These are phyloP conservation scores for Hypsopygia costalis DNA, from an alignment of 2,888 invertebrate species.

Conservation along the genomic window DNA sequence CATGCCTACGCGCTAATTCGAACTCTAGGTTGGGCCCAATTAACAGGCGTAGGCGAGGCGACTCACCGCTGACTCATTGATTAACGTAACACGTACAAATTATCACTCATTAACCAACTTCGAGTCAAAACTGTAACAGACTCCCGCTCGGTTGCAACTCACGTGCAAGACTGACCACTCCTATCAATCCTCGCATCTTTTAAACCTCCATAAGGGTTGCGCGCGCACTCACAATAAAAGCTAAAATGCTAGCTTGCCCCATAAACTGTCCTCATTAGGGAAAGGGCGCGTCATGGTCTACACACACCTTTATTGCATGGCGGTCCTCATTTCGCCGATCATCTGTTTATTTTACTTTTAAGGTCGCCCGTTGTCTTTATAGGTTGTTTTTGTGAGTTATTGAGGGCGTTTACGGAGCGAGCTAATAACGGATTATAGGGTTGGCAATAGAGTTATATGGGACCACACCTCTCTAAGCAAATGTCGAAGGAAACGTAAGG, in stretches of 20 bases:
- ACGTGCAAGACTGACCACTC: constrained; percentile 53
- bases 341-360: constrained; percentile 72
- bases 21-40: constrained; percentile 64
- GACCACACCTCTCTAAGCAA: constrained; percentile 59
- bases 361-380: constrained; percentile 68
- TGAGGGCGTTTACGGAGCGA: constrained; percentile 33
- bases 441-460: constrained; percentile 53
- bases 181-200: constrained; percentile 49
- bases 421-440: constrained; percentile 61
- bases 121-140: constrained; percentile 23
- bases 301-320: constrained; percentile 69
- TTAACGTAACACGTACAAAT: constrained; percentile 53
- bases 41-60: constrained; percentile 55
- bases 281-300: constrained; percentile 66
- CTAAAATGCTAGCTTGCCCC: constrained; percentile 65
- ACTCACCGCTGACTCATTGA: constrained; percentile 51
- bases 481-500: constrained; percentile 58
- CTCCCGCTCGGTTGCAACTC: constrained; percentile 36
- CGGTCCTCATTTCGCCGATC: constrained; percentile 59
- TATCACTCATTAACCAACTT: constrained; percentile 53
- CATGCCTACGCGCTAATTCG: constrained; percentile 49
- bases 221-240: constrained; percentile 73
- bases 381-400: constrained; percentile 56
- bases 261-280: constrained; percentile 75
- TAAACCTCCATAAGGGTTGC: constrained; percentile 60